These are phyloP conservation scores for Salpingus planirostris DNA, from an alignment of 2,888 invertebrate genomes.

Conservation along the genomic window DNA sequence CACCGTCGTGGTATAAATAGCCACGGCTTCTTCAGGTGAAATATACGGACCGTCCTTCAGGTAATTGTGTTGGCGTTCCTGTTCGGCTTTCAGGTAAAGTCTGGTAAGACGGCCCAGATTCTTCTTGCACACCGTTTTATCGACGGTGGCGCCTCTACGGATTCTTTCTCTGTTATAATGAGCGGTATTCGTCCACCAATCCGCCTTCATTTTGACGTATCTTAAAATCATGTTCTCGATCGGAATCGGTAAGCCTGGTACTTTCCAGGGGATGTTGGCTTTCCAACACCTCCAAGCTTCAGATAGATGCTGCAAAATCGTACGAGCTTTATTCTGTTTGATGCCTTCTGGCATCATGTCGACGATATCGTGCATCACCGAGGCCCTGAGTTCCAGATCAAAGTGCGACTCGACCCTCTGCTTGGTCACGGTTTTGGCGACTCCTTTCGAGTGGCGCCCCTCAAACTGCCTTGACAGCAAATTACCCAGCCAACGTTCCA, in stretches of 20 bases:
- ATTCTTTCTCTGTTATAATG: slow-evolving; percentile 99
- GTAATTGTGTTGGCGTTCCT: slow-evolving; percentile 98
- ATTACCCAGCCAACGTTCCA: slow-evolving; percentile 99
- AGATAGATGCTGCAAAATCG: slow-evolving; percentile 96
- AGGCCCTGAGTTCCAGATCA: slow-evolving; percentile 95
- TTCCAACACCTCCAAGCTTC: slow-evolving; percentile 99
- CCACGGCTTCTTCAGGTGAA: slow-evolving; percentile 98
- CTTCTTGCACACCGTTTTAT: slow-evolving; percentile 99
- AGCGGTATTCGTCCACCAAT: slow-evolving; percentile 99
- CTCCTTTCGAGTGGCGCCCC: slow-evolving; percentile 98
- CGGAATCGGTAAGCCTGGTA: slow-evolving; percentile 96
- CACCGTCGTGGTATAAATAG: slow-evolving; percentile 98
- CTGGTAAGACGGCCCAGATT: slow-evolving; percentile 96
- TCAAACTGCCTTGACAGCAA: slow-evolving; percentile 97
- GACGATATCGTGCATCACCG: slow-evolving; percentile 96
- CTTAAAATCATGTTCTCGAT: slow-evolving; percentile 99
- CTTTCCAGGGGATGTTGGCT: slow-evolving; percentile 99
- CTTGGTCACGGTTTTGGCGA: slow-evolving; percentile 99
- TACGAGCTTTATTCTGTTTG: slow-evolving; percentile 98
- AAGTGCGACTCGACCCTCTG: slow-evolving; percentile 99
- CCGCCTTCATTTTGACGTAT: slow-evolving; percentile 99
- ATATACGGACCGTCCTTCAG: slow-evolving; percentile 99
- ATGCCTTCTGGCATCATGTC: slow-evolving; percentile 99
- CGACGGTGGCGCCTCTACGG: slow-evolving; percentile 97
- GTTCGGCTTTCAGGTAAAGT: slow-evolving; percentile 94